Evolutionary conservation across 2,888 invertebrate genomes (phyloP), one percentile per base, ranked within the genome.

Genomic region (Megaustenia siamemsis): DNA sequence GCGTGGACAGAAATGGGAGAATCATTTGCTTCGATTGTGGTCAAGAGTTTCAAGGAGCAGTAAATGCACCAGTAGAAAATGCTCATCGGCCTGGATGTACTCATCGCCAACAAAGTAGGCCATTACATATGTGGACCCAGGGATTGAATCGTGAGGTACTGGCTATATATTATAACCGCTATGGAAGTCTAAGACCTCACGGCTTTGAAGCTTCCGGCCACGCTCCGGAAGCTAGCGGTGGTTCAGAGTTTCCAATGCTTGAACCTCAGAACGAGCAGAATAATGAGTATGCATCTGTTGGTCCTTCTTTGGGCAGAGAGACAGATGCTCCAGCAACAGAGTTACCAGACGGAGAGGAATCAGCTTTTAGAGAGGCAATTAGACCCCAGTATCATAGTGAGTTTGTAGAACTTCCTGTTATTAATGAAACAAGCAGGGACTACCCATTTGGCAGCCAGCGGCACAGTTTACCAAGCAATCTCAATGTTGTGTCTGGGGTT

Each of bases 21-120:
- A 63, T 84, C 35, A n/a, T 43, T 43, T 84, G 84, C 45, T 84
- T 80, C 45, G 18, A 28, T 71, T 84, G 84, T 75, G 78, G 73
- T 0, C 63, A 38, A 45, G 75, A 73, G 28, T 75, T 63, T 66
- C 38, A 28, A 28, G 60, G 69, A 15, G 24, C 45, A 8, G 18
- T 53, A 24, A 49, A 49, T 4, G 21, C 63, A 60, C 49, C 69
- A 6, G 32, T 71, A n/a, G 49, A 79, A n/a, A 43, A 35, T 69
- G 79, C 35, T 15, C 84, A 84, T 38, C 40, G 35, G 24, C 84
- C 56, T 6, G 24, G n/a, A 1, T 84, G 84, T 43, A 18, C 10
- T 12, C 38, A 60, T 24, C 56, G 35, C 8, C 32, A 78, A 49
- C 28, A 10, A 3, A 84, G 32, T 40, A 63, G 76, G 21, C 76